Evolutionary conservation across 2,797 vertebrate species (phyloP).

Genomic region (Schizopygopsis malacanthus): DNA sequence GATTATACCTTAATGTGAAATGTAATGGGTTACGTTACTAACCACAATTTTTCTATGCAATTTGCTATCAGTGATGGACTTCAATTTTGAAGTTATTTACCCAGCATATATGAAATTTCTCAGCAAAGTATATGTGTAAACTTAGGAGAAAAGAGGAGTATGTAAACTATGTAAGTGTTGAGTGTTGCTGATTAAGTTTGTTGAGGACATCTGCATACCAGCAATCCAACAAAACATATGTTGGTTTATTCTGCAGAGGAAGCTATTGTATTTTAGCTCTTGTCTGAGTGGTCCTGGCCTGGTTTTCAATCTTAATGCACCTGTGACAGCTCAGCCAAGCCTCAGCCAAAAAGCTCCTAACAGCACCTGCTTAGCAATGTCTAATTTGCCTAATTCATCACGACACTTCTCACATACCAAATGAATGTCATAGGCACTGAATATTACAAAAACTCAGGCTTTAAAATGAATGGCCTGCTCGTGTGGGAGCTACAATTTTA

Average conservation of each 20-base stretch:
- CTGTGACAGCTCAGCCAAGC: slow-evolving; percentile 43
- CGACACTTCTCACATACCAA: slow-evolving; percentile 44
- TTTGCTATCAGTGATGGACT: not conserved
- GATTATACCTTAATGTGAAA: not conserved
- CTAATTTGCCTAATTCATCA: slow-evolving; percentile 40
- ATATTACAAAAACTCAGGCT: slow-evolving; percentile 16
- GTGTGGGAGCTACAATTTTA: slow-evolving; percentile 56
- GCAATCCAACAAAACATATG: not conserved
- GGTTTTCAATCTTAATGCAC: slow-evolving; percentile 47
- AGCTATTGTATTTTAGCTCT: slow-evolving; percentile 13
- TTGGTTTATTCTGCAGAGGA: not conserved
- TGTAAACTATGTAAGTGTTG: not conserved
- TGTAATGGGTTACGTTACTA: not conserved
- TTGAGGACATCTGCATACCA: not conserved
- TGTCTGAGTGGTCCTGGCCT: slow-evolving; percentile 19
- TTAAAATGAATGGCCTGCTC: slow-evolving; percentile 23
- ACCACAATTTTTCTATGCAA: not conserved
- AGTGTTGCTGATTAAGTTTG: slow-evolving; percentile 10
- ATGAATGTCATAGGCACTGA: slow-evolving; percentile 43
- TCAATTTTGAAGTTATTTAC: not conserved
- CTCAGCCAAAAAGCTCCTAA: slow-evolving; percentile 37
- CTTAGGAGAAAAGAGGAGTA: not conserved
- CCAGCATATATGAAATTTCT: not conserved
- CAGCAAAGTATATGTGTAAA: not conserved
- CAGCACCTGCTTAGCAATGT: slow-evolving; percentile 26